Conservation (phyloP, 2,113 vertebrate species). For the Cyanoderma ruficeps region DNA sequence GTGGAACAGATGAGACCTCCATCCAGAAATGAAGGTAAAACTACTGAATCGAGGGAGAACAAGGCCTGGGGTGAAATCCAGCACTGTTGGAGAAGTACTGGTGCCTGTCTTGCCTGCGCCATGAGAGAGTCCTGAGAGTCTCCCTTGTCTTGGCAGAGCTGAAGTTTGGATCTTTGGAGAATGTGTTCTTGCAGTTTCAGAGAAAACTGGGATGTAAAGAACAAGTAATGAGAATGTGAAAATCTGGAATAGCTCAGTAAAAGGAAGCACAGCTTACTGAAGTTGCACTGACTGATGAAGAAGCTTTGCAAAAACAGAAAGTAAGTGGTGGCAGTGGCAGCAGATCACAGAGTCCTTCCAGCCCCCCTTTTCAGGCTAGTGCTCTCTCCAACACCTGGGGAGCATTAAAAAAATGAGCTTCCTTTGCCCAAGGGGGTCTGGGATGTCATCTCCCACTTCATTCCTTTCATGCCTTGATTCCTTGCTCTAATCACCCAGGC, state of each 20-base stretch:
- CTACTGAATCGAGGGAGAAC: neutral
- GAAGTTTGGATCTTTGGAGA: neutral
- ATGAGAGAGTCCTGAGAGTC: neutral
- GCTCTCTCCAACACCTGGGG: neutral
- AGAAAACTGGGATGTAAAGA: neutral
- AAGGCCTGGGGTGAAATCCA: neutral
- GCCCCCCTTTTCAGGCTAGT: rapidly evolving
- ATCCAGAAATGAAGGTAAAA: neutral
- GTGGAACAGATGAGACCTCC: neutral
- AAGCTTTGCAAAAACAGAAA: neutral
- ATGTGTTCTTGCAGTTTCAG: neutral
- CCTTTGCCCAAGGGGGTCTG: neutral
- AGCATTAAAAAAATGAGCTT: neutral
- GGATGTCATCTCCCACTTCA: neutral
- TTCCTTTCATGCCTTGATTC: neutral
- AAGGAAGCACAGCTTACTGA: neutral
- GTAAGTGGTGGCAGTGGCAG: neutral
- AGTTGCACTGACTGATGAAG: neutral
- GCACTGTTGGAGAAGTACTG: neutral
- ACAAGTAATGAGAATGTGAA: neutral
- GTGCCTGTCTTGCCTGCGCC: neutral
- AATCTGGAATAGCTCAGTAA: neutral
- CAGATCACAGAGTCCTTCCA: neutral
- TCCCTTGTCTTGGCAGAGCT: neutral
- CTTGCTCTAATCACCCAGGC: neutral